phyloP scores from a whole-genome alignment of 2,888 invertebrate species.

The Diaperis boleti region DNA sequence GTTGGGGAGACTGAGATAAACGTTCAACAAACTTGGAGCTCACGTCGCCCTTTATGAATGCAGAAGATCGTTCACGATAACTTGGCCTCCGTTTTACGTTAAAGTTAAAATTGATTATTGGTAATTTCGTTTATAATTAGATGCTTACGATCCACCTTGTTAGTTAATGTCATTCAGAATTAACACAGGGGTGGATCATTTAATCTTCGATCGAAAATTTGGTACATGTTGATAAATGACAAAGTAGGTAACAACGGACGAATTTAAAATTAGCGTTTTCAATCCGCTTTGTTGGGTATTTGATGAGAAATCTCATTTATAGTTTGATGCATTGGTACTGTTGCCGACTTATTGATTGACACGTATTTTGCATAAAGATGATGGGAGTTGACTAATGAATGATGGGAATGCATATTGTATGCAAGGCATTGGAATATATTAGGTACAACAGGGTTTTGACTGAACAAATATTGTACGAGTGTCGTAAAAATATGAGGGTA shows the following conservation, averaged over 20 bases:
- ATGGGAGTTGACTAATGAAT: conserved; percentile 32
- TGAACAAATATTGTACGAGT: neutral
- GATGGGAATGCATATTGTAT: conserved; percentile 29
- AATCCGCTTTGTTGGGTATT: neutral
- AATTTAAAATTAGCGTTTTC: neutral
- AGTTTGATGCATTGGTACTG: conserved; percentile 30
- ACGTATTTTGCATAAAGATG: conserved; percentile 36
- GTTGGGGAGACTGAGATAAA: conserved; percentile 37
- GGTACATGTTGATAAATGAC: neutral
- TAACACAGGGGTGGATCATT: conserved; percentile 3
- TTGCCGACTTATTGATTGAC: conserved; percentile 21
- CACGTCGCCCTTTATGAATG: conserved; percentile 47
- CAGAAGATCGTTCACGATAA: conserved; percentile 45
- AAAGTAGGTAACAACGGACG: neutral
- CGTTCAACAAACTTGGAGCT: conserved; percentile 43
- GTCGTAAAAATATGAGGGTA: no score
- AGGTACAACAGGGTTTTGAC: neutral
- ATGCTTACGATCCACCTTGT: conserved; percentile 19
- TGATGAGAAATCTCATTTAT: conserved; percentile 27
- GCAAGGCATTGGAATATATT: neutral
- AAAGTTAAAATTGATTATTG: conserved; percentile 49
- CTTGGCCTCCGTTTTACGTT: conserved; percentile 48
- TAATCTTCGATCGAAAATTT: neutral
- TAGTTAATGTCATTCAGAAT: conserved; percentile 13
- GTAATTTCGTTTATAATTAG: conserved; percentile 39